Percentiles rank a stretch among this genome's conserved stretches.
Evolutionary conservation across 2,888 invertebrate species (phyloP).

Genomic region (Brachynemurus nebulosus): DNA sequence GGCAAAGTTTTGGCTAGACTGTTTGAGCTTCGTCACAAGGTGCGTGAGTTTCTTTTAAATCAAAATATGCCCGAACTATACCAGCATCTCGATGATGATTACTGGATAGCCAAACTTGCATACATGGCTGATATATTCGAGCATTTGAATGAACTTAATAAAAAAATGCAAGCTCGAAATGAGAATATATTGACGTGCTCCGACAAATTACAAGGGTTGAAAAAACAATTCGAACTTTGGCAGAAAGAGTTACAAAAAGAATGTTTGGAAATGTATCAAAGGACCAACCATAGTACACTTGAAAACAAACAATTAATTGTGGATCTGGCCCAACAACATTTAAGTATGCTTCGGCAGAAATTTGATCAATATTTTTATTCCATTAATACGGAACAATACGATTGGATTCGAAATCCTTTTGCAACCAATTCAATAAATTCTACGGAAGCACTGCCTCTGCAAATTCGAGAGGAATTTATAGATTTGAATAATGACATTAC

Average conservation of each 20-base stretch:
- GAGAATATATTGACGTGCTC: constrained; percentile 3
- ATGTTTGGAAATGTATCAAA: constrained; percentile 15
- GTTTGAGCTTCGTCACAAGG: too few species aligned
- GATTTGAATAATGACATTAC: too few species aligned
- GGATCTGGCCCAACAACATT: constrained; percentile 13
- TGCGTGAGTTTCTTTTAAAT: too few species aligned
- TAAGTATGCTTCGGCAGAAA: constrained; percentile 14
- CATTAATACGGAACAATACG: constrained; percentile 15
- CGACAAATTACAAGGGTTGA: too few species aligned
- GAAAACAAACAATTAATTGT: constrained; percentile 15
- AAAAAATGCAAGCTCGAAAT: constrained; percentile 2
- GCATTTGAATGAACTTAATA: too few species aligned
- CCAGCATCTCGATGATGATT: too few species aligned
- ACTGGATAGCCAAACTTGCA: too few species aligned
- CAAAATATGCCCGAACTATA: too few species aligned
- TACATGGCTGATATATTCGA: constrained; percentile 16
- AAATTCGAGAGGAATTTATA: too few species aligned
- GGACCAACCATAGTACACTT: constrained; percentile 15
- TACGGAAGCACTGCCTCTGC: too few species aligned
- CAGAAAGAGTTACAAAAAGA: constrained; percentile 14
- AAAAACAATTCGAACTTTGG: too few species aligned
- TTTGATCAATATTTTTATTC: constrained; percentile 14
- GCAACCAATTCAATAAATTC: constrained; percentile 12
- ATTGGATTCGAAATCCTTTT: constrained; percentile 16
- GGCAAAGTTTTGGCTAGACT: too few species aligned